Conservation (phyloP, 2,113 vertebrate genomes). For the Cricetomys ansorgei region DNA sequence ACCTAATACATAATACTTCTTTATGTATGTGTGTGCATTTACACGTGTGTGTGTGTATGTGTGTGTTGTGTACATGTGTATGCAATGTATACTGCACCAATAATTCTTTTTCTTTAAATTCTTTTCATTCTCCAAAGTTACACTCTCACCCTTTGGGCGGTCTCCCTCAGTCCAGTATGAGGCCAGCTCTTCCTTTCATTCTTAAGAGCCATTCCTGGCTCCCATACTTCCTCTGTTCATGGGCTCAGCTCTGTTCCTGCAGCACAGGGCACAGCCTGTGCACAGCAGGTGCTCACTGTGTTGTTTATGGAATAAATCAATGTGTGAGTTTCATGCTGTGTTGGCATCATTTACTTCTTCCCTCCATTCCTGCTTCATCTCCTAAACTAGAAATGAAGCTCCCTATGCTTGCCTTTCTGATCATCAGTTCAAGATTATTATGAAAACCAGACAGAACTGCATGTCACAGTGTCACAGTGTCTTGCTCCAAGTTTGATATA, state of each 20-base stretch:
- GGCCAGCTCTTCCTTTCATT: background rate
- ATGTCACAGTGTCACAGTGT: background rate
- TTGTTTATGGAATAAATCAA: background rate
- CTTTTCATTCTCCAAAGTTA: background rate
- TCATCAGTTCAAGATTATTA: background rate
- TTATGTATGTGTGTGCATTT: no score
- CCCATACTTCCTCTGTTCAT: background rate
- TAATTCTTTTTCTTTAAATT: background rate
- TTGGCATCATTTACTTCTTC: background rate
- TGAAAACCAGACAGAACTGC: conserved; percentile 6
- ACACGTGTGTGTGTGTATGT: no score
- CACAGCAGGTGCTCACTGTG: background rate
- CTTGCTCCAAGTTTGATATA: background rate
- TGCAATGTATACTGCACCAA: no score
- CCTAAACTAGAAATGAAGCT: background rate
- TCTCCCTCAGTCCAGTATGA: background rate
- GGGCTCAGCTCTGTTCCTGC: background rate
- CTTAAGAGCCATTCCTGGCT: background rate
- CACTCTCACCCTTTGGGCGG: background rate
- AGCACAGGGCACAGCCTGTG: background rate
- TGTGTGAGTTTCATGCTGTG: background rate
- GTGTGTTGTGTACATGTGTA: background rate
- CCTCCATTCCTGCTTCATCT: background rate
- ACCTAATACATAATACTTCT: no score
- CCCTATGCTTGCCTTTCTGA: background rate